Evolutionary conservation across 2,113 vertebrate genomes (phyloP), one percentile per base, ranked within the genome.

Genomic region (Clarias magur): DNA sequence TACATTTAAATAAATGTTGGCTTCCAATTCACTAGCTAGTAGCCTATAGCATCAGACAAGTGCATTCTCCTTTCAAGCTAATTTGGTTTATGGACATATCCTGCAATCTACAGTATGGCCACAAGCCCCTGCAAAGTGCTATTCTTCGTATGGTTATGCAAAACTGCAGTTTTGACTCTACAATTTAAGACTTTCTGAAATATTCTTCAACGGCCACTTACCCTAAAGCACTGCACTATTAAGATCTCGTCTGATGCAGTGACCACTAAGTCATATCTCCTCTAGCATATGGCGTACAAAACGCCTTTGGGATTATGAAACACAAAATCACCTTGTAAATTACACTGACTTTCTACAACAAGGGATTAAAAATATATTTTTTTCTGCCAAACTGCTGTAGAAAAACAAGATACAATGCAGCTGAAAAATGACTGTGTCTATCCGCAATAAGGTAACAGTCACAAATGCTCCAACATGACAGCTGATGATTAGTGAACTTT

Each of bases 401-500:
- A 67, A 27, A 83, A 68, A 68, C 25, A 27, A 16, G 23, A 11
- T 67, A 23, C 82, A 56, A 21, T 83, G 63, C 27, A 53, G 42
- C 82, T 82, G 63, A 82, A 16, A 62, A 82, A 85, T 82, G 67
- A 76, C 78, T 23, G 34, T 56, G 82, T 86, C 72, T 81, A 70
- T 62, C 76, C 59, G 23, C 68, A 60, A 27, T 21, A 59, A 68
- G 34, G 27, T n/a, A 38, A 53, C 56, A 86, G 13, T 21, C 38
- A 68, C 6, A 42, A 23, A 68, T 68, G 79, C 53, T 34, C 53
- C 78, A 65, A 75, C 25, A 82, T 75, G 85, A 85, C 83, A 78
- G 76, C 72, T 73, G 59, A 82, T 85, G 87, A 87, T 63, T 53
- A 48, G 80, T 70, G 70, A 89, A 79, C 80, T 21, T 56, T 17